Conservation (phyloP, 2,113 vertebrate species). For the Pelecanoides urinatrix region DNA sequence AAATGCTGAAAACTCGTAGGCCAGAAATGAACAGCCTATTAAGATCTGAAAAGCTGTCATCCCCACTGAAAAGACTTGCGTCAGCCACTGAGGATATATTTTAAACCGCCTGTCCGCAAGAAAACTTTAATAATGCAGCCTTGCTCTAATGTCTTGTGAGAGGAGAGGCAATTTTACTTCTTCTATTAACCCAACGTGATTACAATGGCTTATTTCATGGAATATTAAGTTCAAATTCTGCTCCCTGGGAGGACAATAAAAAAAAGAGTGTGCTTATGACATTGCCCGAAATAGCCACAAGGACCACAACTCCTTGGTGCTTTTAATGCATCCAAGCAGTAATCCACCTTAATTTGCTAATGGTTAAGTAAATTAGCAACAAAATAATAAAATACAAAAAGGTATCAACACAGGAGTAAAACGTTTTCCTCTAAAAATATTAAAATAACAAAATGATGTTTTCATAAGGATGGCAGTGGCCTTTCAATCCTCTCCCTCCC, state of each 20-base stretch:
- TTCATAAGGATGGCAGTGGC: neutral
- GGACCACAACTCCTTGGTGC: slow-evolving; percentile 70
- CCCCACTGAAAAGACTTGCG: slow-evolving; percentile 82
- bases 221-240: slow-evolving; percentile 98
- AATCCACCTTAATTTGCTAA: slow-evolving; percentile 75
- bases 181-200: slow-evolving; percentile 97
- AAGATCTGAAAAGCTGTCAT: slow-evolving; percentile 89
- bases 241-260: slow-evolving; percentile 89
- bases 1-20: slow-evolving; percentile 74
- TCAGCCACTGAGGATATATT: slow-evolving; percentile 85
- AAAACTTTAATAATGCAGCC: slow-evolving; percentile 86
- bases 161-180: slow-evolving; percentile 91
- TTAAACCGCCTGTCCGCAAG: slow-evolving; percentile 85
- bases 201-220: slow-evolving; percentile 99
- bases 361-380: slow-evolving; percentile 75
- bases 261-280: slow-evolving; percentile 73
- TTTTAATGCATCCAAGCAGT: slow-evolving; percentile 69
- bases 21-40: slow-evolving; percentile 88
- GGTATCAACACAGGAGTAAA: slow-evolving; percentile 58
- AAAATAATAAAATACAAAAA: slow-evolving; percentile 71
- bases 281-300: slow-evolving; percentile 81
- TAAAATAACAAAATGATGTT: slow-evolving; percentile 25
- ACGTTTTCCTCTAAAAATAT: slow-evolving; percentile 62
- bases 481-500: neutral
- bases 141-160: slow-evolving; percentile 87